phyloP scores from a whole-genome alignment of 2,888 invertebrate species.

The Tortricodes alternella region DNA sequence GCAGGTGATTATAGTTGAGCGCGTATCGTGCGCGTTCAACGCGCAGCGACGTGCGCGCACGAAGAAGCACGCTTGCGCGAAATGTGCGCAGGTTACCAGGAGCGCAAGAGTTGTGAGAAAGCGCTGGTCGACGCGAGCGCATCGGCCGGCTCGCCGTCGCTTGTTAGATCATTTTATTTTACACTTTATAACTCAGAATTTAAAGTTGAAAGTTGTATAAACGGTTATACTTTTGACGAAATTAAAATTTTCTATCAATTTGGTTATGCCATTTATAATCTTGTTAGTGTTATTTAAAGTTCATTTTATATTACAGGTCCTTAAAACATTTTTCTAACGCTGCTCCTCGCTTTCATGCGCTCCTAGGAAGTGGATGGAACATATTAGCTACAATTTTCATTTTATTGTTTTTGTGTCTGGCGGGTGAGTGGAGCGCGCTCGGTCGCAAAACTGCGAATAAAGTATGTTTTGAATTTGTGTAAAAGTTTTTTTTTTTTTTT shows the following conservation, averaged over 20 bases:
- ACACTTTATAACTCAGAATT: not conserved
- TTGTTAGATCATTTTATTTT: not conserved
- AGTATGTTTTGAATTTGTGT: too few species aligned
- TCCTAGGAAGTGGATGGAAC: slow-evolving; percentile 68
- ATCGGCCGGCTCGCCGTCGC: not conserved
- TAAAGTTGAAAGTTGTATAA: not conserved
- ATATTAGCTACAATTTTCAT: slow-evolving; percentile 70
- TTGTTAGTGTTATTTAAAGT: too few species aligned
- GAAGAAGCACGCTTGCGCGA: slow-evolving; percentile 77
- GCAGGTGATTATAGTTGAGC: slow-evolving; percentile 45
- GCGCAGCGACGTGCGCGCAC: slow-evolving; percentile 54
- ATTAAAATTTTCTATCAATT: not conserved
- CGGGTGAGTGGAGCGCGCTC: not conserved
- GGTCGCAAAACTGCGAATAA: too few species aligned
- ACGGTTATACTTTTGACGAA: not conserved
- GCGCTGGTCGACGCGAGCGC: not conserved
- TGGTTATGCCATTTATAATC: not conserved
- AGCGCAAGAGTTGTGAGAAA: slow-evolving; percentile 33
- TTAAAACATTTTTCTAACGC: slow-evolving; percentile 35
- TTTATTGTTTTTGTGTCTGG: slow-evolving; percentile 44
- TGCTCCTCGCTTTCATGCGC: slow-evolving; percentile 49
- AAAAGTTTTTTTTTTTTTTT: too few species aligned
- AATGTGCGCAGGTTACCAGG: slow-evolving; percentile 79
- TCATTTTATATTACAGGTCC: not conserved
- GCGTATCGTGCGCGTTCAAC: slow-evolving; percentile 61